These are phyloP conservation scores for Montipora cactus DNA, from an alignment of 64 coral and sea anemone species.

Conservation along the genomic window DNA sequence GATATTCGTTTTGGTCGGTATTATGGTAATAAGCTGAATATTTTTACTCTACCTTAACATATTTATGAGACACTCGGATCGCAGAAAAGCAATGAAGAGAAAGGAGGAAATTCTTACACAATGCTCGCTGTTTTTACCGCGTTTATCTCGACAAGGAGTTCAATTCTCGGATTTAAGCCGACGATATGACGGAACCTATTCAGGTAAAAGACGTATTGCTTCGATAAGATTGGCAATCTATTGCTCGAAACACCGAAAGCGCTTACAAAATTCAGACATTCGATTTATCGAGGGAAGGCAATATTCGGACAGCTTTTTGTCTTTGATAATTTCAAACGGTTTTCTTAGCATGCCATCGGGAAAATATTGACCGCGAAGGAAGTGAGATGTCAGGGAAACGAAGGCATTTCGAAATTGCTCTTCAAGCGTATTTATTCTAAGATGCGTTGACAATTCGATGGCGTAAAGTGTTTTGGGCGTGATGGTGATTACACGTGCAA, in stretches of 20 bases:
- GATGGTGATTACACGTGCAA: conserved; percentile 37
- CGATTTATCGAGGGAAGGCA: not conserved
- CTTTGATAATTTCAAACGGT: not conserved
- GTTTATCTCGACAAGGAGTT: not conserved
- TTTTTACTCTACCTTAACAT: conserved; percentile 74
- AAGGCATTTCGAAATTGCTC: conserved; percentile 76
- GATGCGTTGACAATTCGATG: conserved; percentile 71
- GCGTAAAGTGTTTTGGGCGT: conserved; percentile 54
- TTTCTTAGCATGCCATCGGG: not conserved
- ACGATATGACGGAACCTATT: not conserved
- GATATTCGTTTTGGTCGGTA: conserved; percentile 13
- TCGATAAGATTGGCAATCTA: conserved; percentile 10
- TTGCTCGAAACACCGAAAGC: conserved; percentile 15
- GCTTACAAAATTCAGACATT: conserved; percentile 24
- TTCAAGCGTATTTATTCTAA: conserved; percentile 56
- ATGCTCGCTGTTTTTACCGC: not conserved
- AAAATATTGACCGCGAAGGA: conserved; percentile 53
- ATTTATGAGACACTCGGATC: conserved; percentile 64
- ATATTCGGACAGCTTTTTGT: not conserved
- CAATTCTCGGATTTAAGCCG: not conserved
- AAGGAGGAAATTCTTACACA: not conserved
- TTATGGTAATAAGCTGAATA: conserved; percentile 84
- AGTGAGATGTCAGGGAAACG: conserved; percentile 59
- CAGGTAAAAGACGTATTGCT: conserved; percentile 38
- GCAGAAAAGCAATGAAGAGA: conserved; percentile 15